Evolutionary conservation across 2,797 vertebrate species (phyloP).

Genomic region (Chaetophractus vellerosus): DNA sequence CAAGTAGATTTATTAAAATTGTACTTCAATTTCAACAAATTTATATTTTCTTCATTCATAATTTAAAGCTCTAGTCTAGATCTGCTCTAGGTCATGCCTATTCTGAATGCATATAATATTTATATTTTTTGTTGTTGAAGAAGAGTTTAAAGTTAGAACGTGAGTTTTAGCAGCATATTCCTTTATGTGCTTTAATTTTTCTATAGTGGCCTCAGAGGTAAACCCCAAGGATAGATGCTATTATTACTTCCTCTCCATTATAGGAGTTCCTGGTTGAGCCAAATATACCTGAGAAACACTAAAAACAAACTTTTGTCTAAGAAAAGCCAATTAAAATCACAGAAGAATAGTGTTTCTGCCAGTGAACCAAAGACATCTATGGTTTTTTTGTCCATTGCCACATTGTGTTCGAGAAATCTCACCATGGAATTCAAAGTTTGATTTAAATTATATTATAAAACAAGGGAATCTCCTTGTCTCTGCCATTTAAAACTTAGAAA

Average conservation of each 20-base stretch:
- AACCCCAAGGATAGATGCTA: background rate
- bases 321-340: slow-evolving; percentile 26
- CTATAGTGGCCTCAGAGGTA: background rate
- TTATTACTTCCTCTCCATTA: slow-evolving; percentile 22
- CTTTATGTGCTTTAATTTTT: background rate
- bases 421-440: slow-evolving; percentile 66
- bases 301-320: slow-evolving; percentile 60
- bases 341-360: slow-evolving; percentile 32
- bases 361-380: background rate
- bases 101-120: background rate
- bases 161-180: slow-evolving; percentile 40
- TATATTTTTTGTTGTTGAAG: background rate
- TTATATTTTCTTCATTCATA: slow-evolving; percentile 35
- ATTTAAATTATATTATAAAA: slow-evolving; percentile 70
- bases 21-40: slow-evolving; percentile 8
- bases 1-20: slow-evolving; percentile 40
- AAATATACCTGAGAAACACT: background rate
- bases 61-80: background rate
- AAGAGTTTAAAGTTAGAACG: slow-evolving; percentile 34
- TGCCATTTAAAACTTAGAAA: slow-evolving; percentile 65
- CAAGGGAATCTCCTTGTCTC: slow-evolving; percentile 47
- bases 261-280: background rate
- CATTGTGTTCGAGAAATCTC: background rate
- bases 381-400: background rate
- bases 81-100: background rate